These are phyloP conservation scores for Coregonus suidteri DNA, from an alignment of 2,797 vertebrate genomes.

Conservation along the genomic window DNA sequence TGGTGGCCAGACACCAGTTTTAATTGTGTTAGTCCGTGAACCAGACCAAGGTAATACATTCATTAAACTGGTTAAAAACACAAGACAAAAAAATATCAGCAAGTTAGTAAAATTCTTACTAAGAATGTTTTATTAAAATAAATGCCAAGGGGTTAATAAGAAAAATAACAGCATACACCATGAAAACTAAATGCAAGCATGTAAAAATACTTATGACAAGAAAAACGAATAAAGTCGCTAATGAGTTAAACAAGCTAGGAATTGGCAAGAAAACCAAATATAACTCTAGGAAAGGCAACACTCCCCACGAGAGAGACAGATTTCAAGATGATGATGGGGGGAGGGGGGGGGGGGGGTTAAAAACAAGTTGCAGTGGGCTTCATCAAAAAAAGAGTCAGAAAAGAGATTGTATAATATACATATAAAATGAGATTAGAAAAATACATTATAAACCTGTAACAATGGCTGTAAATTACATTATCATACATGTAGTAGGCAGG, in stretches of 20 bases:
- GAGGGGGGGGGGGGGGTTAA: constrained; percentile 39
- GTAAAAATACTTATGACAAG: constrained; percentile 87
- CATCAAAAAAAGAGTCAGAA: constrained; percentile 72
- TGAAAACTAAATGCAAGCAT: constrained; percentile 89
- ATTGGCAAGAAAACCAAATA: constrained; percentile 75
- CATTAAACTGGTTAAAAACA: constrained; percentile 85
- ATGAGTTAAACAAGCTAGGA: constrained; percentile 88
- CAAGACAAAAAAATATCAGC: constrained; percentile 85
- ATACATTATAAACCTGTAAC: constrained; percentile 91
- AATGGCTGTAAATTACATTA: constrained; percentile 90
- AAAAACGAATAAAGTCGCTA: constrained; percentile 81
- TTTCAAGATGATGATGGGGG: constrained; percentile 54
- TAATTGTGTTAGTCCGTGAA: constrained; percentile 85
- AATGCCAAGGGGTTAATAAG: constrained; percentile 88
- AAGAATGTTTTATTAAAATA: constrained; percentile 92
- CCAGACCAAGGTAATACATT: constrained; percentile 84
- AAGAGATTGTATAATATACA: constrained; percentile 82
- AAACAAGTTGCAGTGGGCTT: constrained; percentile 67
- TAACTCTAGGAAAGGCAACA: constrained; percentile 76
- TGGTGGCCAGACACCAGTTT: constrained; percentile 76
- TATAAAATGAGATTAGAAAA: constrained; percentile 91
- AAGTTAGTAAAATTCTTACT: constrained; percentile 90
- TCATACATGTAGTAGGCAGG: constrained; percentile 86
- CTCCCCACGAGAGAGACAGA: constrained; percentile 76
- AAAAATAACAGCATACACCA: constrained; percentile 88